These are phyloP conservation scores for Prionace glauca DNA, from an alignment of 2,797 vertebrate genomes.

Conservation along the genomic window DNA sequence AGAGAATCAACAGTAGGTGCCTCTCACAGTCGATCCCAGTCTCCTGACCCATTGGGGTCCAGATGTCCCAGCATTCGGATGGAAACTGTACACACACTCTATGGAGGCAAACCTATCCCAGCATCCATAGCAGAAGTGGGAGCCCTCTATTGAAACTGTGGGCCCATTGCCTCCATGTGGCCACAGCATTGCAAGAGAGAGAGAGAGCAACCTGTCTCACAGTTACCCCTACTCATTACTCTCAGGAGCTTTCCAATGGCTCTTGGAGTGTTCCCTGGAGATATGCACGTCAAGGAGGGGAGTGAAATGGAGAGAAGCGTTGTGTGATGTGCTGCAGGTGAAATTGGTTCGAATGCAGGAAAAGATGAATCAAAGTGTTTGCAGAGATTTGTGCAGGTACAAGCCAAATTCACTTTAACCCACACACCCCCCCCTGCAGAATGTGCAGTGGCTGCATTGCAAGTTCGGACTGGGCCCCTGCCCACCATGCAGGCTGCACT, in stretches of 20 bases:
- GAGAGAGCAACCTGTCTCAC: background rate
- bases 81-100: background rate
- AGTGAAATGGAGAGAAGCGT: background rate
- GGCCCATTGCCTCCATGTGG: background rate
- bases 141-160: background rate
- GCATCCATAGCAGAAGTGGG: background rate
- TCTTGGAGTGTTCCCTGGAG: too few species aligned
- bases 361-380: background rate
- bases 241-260: too few species aligned
- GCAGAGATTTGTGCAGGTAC: background rate
- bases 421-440: background rate
- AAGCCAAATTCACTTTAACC: background rate
- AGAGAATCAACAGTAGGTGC: background rate
- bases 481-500: background rate
- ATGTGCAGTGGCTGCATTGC: background rate
- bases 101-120: constrained; percentile 23
- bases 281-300: background rate
- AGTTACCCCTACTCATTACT: background rate
- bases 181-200: background rate
- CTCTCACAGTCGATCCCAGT: background rate
- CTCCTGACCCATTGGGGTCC: background rate
- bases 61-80: background rate
- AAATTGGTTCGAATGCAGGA: background rate
- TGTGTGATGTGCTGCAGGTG: background rate
- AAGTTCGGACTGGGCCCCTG: background rate